These are phyloP conservation scores for Pelodytes ibericus DNA, from an alignment of 2,797 vertebrate species.

Conservation along the genomic window DNA sequence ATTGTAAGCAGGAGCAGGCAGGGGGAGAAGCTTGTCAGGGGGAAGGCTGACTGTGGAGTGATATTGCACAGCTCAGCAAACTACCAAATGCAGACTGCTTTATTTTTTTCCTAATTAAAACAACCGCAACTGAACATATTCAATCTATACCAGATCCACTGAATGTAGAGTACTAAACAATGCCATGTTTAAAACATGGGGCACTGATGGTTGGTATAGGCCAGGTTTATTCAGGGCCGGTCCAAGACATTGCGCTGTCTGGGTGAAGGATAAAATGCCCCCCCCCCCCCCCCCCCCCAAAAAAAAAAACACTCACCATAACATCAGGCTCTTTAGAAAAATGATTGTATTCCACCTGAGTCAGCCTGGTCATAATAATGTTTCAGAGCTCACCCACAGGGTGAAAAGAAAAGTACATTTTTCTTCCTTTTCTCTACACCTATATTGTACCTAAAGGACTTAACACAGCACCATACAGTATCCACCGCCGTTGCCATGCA, in stretches of 20 bases:
- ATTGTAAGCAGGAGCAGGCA: neutral
- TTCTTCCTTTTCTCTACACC: no score
- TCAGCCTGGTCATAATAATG: no score
- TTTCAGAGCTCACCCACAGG: no score
- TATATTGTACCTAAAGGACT: no score
- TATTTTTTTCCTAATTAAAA: constrained; percentile 36
- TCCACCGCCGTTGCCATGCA: no score
- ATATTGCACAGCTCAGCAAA: constrained; percentile 51
- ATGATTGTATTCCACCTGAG: no score
- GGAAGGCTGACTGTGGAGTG: constrained; percentile 42
- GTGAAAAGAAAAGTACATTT: no score
- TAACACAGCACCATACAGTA: no score
- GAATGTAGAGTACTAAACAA: neutral
- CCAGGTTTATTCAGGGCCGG: neutral
- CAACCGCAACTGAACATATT: constrained; percentile 39
- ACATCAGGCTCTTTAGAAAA: no score
- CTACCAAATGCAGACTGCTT: constrained; percentile 46
- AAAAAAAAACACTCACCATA: no score
- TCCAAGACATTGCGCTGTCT: neutral
- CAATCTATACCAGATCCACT: constrained; percentile 13
- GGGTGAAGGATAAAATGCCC: no score
- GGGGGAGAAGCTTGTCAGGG: constrained; percentile 32
- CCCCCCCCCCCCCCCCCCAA: no score
- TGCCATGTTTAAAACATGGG: neutral
- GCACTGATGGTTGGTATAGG: neutral